Percentiles rank a stretch among this genome's conserved stretches.
Conservation (phyloP, 2,888 invertebrate species). For the Tipula lateralis region DNA sequence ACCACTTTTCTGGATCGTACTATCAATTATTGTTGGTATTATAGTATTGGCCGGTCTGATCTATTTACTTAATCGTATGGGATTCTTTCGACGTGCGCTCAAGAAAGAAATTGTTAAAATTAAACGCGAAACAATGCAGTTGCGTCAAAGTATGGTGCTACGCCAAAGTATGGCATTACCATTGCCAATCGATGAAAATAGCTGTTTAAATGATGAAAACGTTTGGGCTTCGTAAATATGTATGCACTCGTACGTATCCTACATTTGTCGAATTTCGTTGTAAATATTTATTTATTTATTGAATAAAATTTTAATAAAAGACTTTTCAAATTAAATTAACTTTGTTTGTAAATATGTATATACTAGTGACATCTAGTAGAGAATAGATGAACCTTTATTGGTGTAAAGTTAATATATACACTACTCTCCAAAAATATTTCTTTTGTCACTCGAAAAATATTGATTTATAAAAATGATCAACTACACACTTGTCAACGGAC, state of each 20-base stretch:
- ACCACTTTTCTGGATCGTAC: background rate
- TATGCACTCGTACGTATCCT: no score
- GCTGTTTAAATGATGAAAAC: background rate
- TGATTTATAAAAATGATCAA: no score
- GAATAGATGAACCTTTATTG: no score
- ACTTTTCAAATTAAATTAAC: background rate
- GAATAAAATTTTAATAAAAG: background rate
- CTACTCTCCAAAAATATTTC: no score
- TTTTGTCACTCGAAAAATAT: no score
- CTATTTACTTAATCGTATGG: background rate
- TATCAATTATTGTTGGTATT: background rate
- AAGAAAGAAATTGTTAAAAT: background rate
- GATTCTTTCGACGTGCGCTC: background rate
- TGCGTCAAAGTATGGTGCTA: background rate
- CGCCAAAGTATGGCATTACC: background rate
- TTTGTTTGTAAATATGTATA: background rate
- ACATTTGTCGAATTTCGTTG: background rate
- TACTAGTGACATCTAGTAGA: background rate
- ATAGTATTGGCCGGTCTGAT: background rate
- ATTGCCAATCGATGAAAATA: background rate
- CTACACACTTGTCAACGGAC: no score
- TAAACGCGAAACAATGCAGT: background rate
- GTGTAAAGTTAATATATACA: no score
- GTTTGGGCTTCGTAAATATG: background rate
- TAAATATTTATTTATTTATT: constrained; percentile 19